Evolutionary conservation across 2,888 invertebrate genomes (phyloP), one percentile per base, ranked within the genome.

Genomic region (Omphaloscelis lunosa): DNA sequence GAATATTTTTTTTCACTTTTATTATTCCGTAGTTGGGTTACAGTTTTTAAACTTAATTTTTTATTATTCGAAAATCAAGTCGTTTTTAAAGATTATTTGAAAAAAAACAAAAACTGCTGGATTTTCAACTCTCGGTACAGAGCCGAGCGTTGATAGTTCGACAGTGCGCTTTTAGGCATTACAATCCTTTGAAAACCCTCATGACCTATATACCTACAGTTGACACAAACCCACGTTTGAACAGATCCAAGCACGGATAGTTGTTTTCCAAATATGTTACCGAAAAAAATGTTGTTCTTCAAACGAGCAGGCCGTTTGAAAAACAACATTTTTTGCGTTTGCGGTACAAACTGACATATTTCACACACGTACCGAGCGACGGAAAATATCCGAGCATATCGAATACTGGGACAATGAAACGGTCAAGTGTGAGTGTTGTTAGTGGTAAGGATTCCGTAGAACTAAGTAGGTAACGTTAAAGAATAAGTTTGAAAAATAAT

Each of bases 331-430:
- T n/a, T n/a, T n/a, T n/a, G n/a, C 51, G 59, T 45, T n/a, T 51
- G 62, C 72, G 66, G 58, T 62, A 58, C 61, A 65, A 68, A 79
- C 72, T 79, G 79, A 84, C 79, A 80, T 69, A 78, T 83, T 80
- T 80, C 79, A 80, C 78, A 58, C 53, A 72, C 80, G 59, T 66
- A 15, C 58, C 77, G 12, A 56, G 23, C 23, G 6, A 76, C 66
- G 39, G 82, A 62, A 82, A 76, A 79, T 82, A 77, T 67, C 66
- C 77, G 66, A 39, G 4, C 79, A 56, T 77, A 58, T 51, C 29
- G 53, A 66, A 66, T 48, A 48, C 65, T 65, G 65, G 65, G 12
- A 27, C 41, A 58, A 62, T 3, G n/a, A 58, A 62, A 66, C 5
- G 56, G 56, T 41, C 62, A 83, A 83, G 83, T 53, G 17, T 63